phyloP scores from a whole-genome alignment of 37 sponge, comb jelly and placozoan species.

The Oscarella lobularis region DNA sequence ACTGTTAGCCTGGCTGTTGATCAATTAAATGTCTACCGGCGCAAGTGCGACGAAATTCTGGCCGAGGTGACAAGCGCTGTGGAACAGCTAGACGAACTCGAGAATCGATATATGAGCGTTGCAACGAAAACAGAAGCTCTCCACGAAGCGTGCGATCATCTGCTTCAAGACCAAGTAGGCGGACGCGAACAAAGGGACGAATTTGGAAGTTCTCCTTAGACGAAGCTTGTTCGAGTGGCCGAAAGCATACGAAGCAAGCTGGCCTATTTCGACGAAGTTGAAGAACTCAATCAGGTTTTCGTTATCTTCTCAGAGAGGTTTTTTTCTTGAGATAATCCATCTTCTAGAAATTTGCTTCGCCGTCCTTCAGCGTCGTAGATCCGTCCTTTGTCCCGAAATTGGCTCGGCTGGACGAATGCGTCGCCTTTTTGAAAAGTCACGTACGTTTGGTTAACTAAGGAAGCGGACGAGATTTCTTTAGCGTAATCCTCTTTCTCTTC shows the following conservation, averaged over 20 bases:
- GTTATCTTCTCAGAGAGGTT: not conserved
- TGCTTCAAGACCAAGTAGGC: conserved; percentile 81
- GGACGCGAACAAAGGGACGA: conserved; percentile 31
- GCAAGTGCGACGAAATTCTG: conserved; percentile 52
- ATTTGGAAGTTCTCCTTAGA: too few relatives aligned
- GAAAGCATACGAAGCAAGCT: conserved; percentile 73
- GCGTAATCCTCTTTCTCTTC: not conserved
- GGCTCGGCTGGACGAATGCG: conserved; percentile 88
- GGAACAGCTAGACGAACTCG: conserved; percentile 44
- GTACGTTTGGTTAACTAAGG: conserved; percentile 14
- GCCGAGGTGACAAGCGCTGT: conserved; percentile 44
- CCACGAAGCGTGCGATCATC: conserved; percentile 86
- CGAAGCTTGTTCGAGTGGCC: conserved; percentile 49
- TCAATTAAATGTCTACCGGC: conserved; percentile 57
- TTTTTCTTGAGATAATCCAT: not conserved
- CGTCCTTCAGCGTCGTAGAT: conserved; percentile 56
- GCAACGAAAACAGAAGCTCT: conserved; percentile 68
- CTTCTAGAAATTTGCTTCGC: conserved; percentile 44
- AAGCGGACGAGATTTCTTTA: not conserved
- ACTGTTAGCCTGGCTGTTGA: conserved; percentile 34
- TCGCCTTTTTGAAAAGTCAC: conserved; percentile 71
- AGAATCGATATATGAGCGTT: conserved; percentile 57
- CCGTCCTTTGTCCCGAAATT: conserved; percentile 61
- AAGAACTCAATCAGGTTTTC: conserved; percentile 34
- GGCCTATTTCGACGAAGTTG: conserved; percentile 86